A percentile compares a stretch with the other conserved stretches of the same genome.
Conservation (phyloP, 2,797 vertebrate species). For the Cyprinodon diabolis region DNA sequence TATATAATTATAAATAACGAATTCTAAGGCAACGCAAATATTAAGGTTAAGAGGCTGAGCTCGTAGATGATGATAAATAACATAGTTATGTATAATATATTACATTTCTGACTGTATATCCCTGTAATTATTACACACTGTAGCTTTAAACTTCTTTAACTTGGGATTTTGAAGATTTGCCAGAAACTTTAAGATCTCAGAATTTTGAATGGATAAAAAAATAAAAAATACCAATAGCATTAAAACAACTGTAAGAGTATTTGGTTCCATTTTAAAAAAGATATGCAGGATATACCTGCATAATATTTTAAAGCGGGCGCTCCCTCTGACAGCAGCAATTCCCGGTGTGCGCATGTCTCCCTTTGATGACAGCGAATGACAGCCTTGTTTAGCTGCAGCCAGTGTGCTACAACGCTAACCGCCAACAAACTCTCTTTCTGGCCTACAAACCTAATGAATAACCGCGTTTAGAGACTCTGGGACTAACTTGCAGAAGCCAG, state of each 20-base stretch:
- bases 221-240: not conserved
- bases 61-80: no score
- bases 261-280: not conserved
- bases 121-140: no score
- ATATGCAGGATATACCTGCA: not conserved
- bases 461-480: conserved; percentile 29
- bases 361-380: conserved; percentile 83
- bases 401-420: conserved; percentile 56
- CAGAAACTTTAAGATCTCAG: no score
- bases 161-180: not conserved
- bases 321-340: conserved; percentile 27
- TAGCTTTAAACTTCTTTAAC: no score
- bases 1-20: no score
- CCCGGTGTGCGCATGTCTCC: conserved; percentile 59
- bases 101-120: no score
- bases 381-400: conserved; percentile 64
- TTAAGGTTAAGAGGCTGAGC: no score
- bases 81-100: no score
- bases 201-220: not conserved
- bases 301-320: conserved; percentile 2
- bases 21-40: no score
- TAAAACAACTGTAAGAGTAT: not conserved
- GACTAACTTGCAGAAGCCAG: conserved; percentile 18
- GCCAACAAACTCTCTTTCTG: conserved; percentile 48
- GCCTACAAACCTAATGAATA: conserved; percentile 43